A percentile compares a stretch with the other conserved stretches of the same genome.
These are phyloP conservation scores for Lydus trimaculatus DNA, from an alignment of 2,888 invertebrate genomes.

Conservation along the genomic window DNA sequence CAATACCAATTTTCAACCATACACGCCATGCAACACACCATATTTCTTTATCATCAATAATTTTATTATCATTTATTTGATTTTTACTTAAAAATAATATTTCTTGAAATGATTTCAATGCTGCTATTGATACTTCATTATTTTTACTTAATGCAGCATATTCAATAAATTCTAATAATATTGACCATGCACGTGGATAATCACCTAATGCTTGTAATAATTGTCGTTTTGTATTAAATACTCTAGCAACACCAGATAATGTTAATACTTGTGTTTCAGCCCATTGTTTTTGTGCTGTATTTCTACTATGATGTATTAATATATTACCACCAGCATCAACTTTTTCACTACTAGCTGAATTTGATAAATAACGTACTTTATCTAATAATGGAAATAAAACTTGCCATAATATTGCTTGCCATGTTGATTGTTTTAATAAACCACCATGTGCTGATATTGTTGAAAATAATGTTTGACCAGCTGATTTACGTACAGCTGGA, in stretches of 20 bases:
- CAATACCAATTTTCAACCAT: conserved; percentile 88
- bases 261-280: conserved; percentile 96
- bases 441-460: conserved; percentile 96
- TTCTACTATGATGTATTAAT: conserved; percentile 95
- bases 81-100: conserved; percentile 76
- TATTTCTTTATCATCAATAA: conserved; percentile 66
- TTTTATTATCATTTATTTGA: conserved; percentile 57
- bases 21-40: conserved; percentile 87
- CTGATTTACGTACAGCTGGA: conserved; percentile 96
- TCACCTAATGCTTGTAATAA: conserved; percentile 85
- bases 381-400: conserved; percentile 95
- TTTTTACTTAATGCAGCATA: conserved; percentile 91
- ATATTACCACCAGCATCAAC: conserved; percentile 94
- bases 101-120: conserved; percentile 96
- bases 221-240: conserved; percentile 89
- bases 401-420: conserved; percentile 95
- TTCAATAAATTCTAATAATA: conserved; percentile 92
- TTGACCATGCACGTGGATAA: conserved; percentile 92
- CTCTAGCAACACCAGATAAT: conserved; percentile 89
- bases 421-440: conserved; percentile 84
- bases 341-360: conserved; percentile 76
- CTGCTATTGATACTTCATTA: conserved; percentile 95
- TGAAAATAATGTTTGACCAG: conserved; percentile 96
- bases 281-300: conserved; percentile 99
- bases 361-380: conserved; percentile 81